Evolutionary conservation across 1,140 invertebrate genomes (phyloP).

Genomic region (Pseudomyrmex concolor): DNA sequence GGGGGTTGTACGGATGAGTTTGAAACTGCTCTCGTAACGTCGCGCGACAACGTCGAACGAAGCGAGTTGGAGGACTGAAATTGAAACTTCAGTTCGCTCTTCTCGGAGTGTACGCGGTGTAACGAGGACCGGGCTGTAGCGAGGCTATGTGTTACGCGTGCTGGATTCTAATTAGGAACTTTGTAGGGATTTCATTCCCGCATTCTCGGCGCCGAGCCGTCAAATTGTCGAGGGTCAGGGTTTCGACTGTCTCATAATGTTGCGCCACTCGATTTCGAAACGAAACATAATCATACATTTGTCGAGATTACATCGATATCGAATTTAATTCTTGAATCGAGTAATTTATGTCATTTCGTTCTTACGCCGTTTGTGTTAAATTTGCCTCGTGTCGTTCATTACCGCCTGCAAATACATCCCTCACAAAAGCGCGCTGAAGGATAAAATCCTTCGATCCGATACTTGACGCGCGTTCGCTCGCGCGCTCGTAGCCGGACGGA

Average conservation of each 20-base stretch:
- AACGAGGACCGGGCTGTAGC: conserved; percentile 18
- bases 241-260: no score
- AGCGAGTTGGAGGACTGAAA: conserved; percentile 50
- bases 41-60: conserved; percentile 40
- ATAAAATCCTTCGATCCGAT: conserved; percentile 23
- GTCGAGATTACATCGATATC: neutral
- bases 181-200: conserved; percentile 37
- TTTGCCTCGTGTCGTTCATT: neutral
- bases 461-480: neutral
- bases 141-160: conserved; percentile 1
- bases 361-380: neutral
- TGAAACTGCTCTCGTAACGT: conserved; percentile 49
- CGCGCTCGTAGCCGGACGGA: neutral
- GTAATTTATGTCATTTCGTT: neutral
- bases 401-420: neutral
- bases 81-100: conserved; percentile 52
- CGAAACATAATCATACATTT: neutral
- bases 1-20: conserved; percentile 35
- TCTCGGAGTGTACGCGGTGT: conserved; percentile 16
- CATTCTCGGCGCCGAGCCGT: conserved; percentile 25
- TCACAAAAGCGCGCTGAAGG: conserved; percentile 3
- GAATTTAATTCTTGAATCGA: conserved; percentile 8
- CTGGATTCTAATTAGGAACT: conserved; percentile 54
- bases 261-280: neutral
- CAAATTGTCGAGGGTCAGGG: neutral